These are phyloP conservation scores for Megalops atlanticus DNA, from an alignment of 2,113 vertebrate species.

Conservation along the genomic window DNA sequence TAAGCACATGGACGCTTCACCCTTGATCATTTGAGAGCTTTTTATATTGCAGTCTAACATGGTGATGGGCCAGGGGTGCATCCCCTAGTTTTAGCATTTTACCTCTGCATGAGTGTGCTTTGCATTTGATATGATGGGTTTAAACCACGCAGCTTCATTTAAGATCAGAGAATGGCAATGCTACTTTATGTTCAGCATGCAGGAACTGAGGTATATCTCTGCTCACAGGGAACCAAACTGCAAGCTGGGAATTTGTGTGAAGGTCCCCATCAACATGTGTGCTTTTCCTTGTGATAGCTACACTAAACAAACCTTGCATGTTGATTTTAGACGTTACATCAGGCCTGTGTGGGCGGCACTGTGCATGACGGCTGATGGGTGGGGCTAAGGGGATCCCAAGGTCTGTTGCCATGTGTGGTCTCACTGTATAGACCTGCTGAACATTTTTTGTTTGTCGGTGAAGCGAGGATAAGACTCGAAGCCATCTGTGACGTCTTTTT, in stretches of 20 bases:
- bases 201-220: background rate
- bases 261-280: background rate
- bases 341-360: background rate
- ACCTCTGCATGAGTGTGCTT: background rate
- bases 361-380: background rate
- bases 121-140: background rate
- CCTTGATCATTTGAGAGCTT: background rate
- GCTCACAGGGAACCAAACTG: background rate
- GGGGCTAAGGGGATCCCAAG: background rate
- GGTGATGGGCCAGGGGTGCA: background rate
- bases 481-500: background rate
- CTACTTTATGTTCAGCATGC: background rate
- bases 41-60: background rate
- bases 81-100: background rate
- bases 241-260: background rate
- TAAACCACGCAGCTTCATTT: background rate
- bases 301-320: conserved; percentile 11
- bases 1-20: background rate
- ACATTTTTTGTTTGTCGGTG: background rate
- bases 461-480: background rate
- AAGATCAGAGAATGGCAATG: background rate
- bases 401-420: conserved; percentile 13
- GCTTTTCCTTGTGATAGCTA: background rate
- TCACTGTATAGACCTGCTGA: background rate
- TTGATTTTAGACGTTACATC: background rate